These are phyloP conservation scores for Thalassoma bifasciatum DNA, from an alignment of 2,113 vertebrate genomes.

Conservation along the genomic window DNA sequence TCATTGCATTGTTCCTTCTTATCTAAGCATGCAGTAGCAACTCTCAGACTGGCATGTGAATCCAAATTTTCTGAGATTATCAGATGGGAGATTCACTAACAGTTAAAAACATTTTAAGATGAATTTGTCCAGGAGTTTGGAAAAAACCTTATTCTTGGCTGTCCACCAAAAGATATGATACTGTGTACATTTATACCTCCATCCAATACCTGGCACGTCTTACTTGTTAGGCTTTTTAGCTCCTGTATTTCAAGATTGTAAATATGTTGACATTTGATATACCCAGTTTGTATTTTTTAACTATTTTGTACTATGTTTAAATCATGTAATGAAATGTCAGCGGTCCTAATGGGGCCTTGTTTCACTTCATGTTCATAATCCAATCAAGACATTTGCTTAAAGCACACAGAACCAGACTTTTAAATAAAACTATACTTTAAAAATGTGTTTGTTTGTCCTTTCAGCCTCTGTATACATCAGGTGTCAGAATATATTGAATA, in stretches of 20 bases:
- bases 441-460: not conserved
- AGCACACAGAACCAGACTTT: slow-evolving; percentile 53
- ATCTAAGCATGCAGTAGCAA: slow-evolving; percentile 62
- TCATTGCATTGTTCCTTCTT: slow-evolving; percentile 53
- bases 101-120: not conserved
- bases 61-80: slow-evolving; percentile 30
- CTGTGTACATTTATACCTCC: slow-evolving; percentile 32
- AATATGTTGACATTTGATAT: slow-evolving; percentile 77
- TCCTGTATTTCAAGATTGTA: slow-evolving; percentile 74
- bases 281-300: slow-evolving; percentile 79
- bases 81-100: not conserved
- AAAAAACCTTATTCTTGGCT: not conserved
- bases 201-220: slow-evolving; percentile 21
- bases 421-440: slow-evolving; percentile 65
- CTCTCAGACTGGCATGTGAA: slow-evolving; percentile 41
- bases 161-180: not conserved
- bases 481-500: no score
- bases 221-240: slow-evolving; percentile 54
- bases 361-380: slow-evolving; percentile 52
- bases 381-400: slow-evolving; percentile 54
- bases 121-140: not conserved
- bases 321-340: slow-evolving; percentile 56
- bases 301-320: slow-evolving; percentile 81
- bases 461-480: not conserved
- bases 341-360: slow-evolving; percentile 51